Conservation (phyloP, 2,797 vertebrate species). For the Danio kyathit region DNA sequence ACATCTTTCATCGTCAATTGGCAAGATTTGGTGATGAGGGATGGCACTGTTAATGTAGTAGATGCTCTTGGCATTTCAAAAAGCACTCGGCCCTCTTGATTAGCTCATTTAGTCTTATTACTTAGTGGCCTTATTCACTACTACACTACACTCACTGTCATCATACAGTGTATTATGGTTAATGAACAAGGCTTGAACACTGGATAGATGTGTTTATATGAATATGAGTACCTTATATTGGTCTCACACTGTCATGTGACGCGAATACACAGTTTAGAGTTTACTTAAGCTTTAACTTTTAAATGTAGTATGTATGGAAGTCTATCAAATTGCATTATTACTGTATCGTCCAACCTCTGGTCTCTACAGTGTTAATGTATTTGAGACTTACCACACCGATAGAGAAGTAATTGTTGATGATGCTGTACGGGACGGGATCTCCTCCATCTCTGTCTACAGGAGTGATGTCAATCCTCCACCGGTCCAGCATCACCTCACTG, state of each 20-base stretch:
- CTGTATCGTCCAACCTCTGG: too few relatives aligned
- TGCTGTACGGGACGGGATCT: slow-evolving; percentile 94
- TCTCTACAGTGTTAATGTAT: not conserved
- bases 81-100: slow-evolving; percentile 64
- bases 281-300: too few relatives aligned
- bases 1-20: slow-evolving; percentile 61
- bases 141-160: slow-evolving; percentile 54
- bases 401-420: slow-evolving; percentile 97
- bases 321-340: too few relatives aligned
- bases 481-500: slow-evolving; percentile 88
- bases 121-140: slow-evolving; percentile 57
- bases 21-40: slow-evolving; percentile 56
- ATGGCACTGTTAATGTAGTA: slow-evolving; percentile 61
- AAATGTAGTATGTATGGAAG: too few relatives aligned
- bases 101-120: slow-evolving; percentile 64
- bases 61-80: slow-evolving; percentile 62
- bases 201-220: not conserved
- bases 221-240: too few relatives aligned
- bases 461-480: slow-evolving; percentile 93
- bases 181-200: slow-evolving; percentile 35
- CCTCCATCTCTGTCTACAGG: slow-evolving; percentile 91
- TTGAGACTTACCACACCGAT: slow-evolving; percentile 92
- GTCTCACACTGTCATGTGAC: too few relatives aligned
- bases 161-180: slow-evolving; percentile 35
- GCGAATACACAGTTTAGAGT: too few relatives aligned